Evolutionary conservation across 2,797 vertebrate genomes (phyloP), one percentile per base, ranked within the genome.

Genomic region (Hapalemur alaotrensis): DNA sequence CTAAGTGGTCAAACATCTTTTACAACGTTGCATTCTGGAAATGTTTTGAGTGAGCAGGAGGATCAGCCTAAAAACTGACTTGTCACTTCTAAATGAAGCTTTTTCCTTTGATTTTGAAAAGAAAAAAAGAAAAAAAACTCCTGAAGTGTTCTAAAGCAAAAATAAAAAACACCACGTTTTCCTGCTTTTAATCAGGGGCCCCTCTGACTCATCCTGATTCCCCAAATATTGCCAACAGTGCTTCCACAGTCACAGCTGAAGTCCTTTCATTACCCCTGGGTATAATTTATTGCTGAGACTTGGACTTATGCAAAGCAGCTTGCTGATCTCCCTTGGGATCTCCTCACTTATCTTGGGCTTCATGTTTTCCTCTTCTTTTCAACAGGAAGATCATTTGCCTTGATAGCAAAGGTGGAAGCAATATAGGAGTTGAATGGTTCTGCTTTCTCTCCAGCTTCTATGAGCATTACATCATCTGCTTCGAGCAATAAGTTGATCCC

Each of bases 301-400:
- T 65, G 28, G 73, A 61, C 88, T 78, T 87, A 89, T 52, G 41
- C 76, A 96, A 76, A 95, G 79, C 80, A 78, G 46, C n/a, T 96
- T 83, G 73, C 83, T 76, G 41, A 92, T 92, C 73, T 97, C 81
- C 79, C n/a, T 48, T 30, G 30, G 52, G 75, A 50, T 76, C 70
- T 81, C 78, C 67, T 94, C 54, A 57, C 43, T 84, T 87, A 69
- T 63, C 48, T 65, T 75, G 67, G 65, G 32, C 54, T 89, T 93
- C 35, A 10, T 38, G 30, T 82, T 94, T 78, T 84, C 81, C 48
- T 78, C 67, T 76, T 96, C 72, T 86, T 95, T 97, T 93, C 50
- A 70, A 78, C 17, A 13, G 61, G 25, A 48, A 93, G 82, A 83
- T 89, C 65, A 35, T 75, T 76, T 70, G 82, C 69, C 78, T 93